Evolutionary conservation across 2,113 vertebrate species (phyloP).

Genomic region (Austrofundulus limnaeus): DNA sequence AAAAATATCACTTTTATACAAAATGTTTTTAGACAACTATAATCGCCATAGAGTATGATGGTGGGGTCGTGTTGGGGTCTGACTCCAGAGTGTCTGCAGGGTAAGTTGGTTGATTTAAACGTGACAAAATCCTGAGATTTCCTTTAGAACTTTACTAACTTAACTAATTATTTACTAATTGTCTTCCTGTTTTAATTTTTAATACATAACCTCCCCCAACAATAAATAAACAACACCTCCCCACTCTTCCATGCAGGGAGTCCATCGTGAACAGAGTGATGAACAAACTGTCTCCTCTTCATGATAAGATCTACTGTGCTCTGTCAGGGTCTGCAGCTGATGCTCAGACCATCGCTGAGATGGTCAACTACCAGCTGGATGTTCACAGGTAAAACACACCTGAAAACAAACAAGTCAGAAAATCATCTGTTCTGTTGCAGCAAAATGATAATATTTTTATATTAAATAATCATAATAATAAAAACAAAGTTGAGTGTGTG

Average conservation of each 20-base stretch:
- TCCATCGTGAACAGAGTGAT: conserved; percentile 87
- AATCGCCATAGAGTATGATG: conserved; percentile 84
- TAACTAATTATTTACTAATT: no score
- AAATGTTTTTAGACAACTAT: conserved; percentile 84
- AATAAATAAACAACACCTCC: background rate
- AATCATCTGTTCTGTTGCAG: no score
- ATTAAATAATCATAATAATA: no score
- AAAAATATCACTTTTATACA: no score
- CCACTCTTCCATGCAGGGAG: conserved; percentile 48
- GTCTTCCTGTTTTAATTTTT: no score
- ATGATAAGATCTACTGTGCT: conserved; percentile 86
- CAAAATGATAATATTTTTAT: no score
- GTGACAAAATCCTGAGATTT: no score
- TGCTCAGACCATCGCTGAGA: conserved; percentile 86
- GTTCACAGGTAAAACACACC: conserved; percentile 81
- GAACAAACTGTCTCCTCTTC: conserved; percentile 85
- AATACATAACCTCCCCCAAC: no score
- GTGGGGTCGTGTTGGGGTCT: conserved; percentile 86
- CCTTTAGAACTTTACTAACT: no score
- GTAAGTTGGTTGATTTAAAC: conserved; percentile 60
- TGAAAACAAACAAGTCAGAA: no score
- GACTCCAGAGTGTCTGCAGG: conserved; percentile 89
- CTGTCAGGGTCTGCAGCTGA: conserved; percentile 89
- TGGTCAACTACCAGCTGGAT: conserved; percentile 85
- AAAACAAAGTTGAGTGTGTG: no score